Evolutionary conservation across 2,797 vertebrate genomes (phyloP).

Genomic region (Lithobates sylvaticus): DNA sequence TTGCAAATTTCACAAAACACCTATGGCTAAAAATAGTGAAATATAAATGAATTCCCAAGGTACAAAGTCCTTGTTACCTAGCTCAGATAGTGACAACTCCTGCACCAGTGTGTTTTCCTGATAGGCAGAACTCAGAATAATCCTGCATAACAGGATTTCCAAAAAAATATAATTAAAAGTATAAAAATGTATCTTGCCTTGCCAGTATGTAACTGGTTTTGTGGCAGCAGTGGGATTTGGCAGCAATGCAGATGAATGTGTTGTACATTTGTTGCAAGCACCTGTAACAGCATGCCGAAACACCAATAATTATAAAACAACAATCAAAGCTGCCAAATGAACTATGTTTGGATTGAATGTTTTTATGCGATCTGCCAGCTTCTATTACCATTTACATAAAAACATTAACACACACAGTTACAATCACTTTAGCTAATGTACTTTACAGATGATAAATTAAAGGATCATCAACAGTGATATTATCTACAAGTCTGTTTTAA

Average conservation of each 20-base stretch:
- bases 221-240: conserved; percentile 15
- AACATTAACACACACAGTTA: neutral
- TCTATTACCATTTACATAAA: neutral
- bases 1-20: too few relatives aligned
- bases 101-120: neutral
- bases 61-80: neutral
- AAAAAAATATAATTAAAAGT: neutral
- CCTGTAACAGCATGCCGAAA: conserved; percentile 36
- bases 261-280: conserved; percentile 38
- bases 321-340: conserved; percentile 1
- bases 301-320: conserved; percentile 25
- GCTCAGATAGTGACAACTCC: neutral
- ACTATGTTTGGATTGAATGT: neutral
- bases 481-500: too few relatives aligned
- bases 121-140: neutral
- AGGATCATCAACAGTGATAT: too few relatives aligned
- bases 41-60: neutral
- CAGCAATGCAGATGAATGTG: conserved; percentile 14
- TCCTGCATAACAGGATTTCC: neutral
- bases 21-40: neutral
- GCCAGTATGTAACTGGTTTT: neutral
- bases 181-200: neutral
- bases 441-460: neutral
- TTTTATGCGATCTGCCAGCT: conserved; percentile 9
- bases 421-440: neutral